Evolutionary conservation across 2,888 invertebrate genomes (phyloP), one percentile per base, ranked within the genome.

Genomic region (Pseudococcus viburni): DNA sequence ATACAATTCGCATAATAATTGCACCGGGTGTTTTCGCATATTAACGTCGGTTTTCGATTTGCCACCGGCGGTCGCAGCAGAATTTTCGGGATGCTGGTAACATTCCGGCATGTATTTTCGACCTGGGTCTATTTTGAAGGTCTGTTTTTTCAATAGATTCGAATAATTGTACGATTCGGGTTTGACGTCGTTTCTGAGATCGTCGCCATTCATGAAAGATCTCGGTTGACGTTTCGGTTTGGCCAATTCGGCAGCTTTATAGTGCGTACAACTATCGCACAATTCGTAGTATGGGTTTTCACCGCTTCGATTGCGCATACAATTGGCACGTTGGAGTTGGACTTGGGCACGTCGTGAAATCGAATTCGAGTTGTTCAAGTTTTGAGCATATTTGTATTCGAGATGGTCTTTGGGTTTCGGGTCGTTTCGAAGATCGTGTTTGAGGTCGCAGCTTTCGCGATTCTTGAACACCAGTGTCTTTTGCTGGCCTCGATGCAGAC

Each of bases 11-110:
- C 87, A 87, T 48, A 87, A 77, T 51, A 80, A 39, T 26, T 87
- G 87, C 9, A 87, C 87, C 51, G 87, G 87, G 83, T 87, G 87
- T 39, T 87, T 87, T 33, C 86, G 86, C 73, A 68, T 80, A 42
- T 59, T 59, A 26, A n/a, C 51, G 15, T 55, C 55, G 5, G 51
- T 17, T 39, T n/a, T 59, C n/a, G 33, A 7, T 59, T 51, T 55
- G 4, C 9, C 84, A 55, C 51, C 26, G 26, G 26, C 26, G 26
- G 26, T 33, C 26, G 26, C 26, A 1, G 26, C 1, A 1, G 26
- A 33, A 33, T 33, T 33, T 33, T 33, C 26, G 1, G 26, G 1
- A 33, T 39, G 55, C 17, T n/a, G 22, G 22, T 59, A 59, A 19
- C 59, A 59, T 11, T 39, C 86, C 12, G 22, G 42, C 33, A 42